A percentile compares a stretch with the other conserved stretches of the same genome.
Evolutionary conservation across 2,113 vertebrate genomes (phyloP).

Genomic region (Takifugu bimaculatus): DNA sequence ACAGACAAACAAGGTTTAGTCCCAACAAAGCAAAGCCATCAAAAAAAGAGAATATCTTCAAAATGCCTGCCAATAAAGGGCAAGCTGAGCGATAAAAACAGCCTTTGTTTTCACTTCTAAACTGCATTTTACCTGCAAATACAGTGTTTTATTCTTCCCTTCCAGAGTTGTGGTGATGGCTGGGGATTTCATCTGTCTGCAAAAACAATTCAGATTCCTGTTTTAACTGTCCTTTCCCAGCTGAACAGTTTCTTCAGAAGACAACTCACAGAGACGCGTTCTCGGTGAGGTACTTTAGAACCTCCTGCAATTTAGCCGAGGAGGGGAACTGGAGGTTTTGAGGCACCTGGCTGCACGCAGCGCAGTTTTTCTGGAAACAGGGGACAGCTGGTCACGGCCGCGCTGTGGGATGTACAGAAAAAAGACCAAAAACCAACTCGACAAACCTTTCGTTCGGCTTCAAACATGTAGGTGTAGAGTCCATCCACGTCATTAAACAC

Average conservation of each 20-base stretch:
- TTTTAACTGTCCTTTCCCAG: background rate
- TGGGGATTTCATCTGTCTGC: constrained; percentile 97
- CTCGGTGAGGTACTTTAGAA: constrained; percentile 93
- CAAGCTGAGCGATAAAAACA: too few species aligned
- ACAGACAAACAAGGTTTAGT: too few species aligned
- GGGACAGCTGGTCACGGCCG: background rate
- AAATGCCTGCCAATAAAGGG: too few species aligned
- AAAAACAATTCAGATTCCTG: constrained; percentile 16
- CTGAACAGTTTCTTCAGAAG: background rate
- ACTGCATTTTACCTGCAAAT: constrained; percentile 84
- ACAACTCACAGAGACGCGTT: constrained; percentile 89
- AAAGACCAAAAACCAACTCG: too few species aligned
- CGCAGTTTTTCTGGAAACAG: constrained; percentile 74
- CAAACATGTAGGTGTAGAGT: constrained; percentile 90
- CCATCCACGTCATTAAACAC: constrained; percentile 94
- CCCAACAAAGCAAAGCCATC: too few species aligned
- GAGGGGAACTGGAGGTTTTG: constrained; percentile 92
- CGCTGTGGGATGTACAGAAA: too few species aligned
- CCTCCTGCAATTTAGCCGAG: constrained; percentile 93
- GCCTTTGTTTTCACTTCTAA: too few species aligned
- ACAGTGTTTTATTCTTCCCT: constrained; percentile 94
- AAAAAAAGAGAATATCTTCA: too few species aligned
- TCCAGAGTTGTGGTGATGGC: constrained; percentile 95
- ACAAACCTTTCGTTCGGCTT: constrained; percentile 91
- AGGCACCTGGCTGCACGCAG: constrained; percentile 94